These are phyloP conservation scores for Ia io DNA, from an alignment of 2,113 vertebrate species.

Conservation along the genomic window DNA sequence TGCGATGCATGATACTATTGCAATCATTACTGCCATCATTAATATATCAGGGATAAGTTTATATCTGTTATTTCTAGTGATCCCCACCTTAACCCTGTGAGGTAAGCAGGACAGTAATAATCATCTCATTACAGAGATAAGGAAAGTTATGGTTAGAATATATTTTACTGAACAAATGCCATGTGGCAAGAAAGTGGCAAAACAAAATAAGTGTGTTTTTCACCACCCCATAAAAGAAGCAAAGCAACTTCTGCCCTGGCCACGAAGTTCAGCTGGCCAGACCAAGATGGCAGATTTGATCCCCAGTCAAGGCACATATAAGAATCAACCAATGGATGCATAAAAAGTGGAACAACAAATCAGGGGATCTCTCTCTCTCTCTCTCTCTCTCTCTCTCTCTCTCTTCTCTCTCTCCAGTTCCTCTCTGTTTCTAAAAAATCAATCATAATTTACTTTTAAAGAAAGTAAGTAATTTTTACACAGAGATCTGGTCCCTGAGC, in stretches of 20 bases:
- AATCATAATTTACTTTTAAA: background rate
- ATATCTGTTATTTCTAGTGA: slow-evolving; percentile 13
- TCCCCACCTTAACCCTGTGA: slow-evolving; percentile 15
- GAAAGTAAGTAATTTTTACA: background rate
- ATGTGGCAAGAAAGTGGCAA: background rate
- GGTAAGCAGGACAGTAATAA: background rate
- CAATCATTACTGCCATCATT: background rate
- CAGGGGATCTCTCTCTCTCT: background rate
- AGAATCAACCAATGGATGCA: background rate
- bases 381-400: too few species aligned
- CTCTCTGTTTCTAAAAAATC: background rate
- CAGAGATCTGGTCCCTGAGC: background rate
- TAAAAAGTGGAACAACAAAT: background rate
- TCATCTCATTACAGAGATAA: background rate
- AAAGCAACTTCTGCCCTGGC: background rate
- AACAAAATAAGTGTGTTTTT: background rate
- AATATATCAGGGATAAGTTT: background rate
- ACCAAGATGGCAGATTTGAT: background rate
- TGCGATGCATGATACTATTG: background rate
- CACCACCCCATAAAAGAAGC: background rate
- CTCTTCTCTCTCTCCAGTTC: too few species aligned
- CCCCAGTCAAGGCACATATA: background rate
- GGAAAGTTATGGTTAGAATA: background rate
- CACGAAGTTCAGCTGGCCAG: background rate
- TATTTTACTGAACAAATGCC: background rate